phyloP scores from a whole-genome alignment of 2,113 vertebrate species.

The Sinosuthora webbiana region DNA sequence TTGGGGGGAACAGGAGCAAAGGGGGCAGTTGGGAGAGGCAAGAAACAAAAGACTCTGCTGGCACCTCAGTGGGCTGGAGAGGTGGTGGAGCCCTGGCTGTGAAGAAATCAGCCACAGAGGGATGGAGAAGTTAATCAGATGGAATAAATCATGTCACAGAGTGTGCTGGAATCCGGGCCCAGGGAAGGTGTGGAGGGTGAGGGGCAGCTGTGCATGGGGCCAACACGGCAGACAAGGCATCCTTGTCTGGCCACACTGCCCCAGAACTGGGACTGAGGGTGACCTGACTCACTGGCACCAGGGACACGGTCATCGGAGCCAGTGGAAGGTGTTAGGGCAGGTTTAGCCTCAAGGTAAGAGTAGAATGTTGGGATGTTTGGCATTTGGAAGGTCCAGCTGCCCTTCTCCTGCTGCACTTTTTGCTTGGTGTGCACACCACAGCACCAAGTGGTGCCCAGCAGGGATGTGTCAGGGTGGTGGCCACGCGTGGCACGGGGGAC shows the following conservation, averaged over 20 bases:
- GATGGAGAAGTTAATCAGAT: background rate
- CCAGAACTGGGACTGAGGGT: background rate
- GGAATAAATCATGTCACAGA: fast-evolving
- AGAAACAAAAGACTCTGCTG: background rate
- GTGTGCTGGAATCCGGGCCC: background rate
- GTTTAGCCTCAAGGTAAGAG: background rate
- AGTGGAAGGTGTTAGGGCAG: background rate
- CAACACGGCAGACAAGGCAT: fast-evolving
- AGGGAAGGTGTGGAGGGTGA: background rate
- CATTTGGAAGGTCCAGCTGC: background rate
- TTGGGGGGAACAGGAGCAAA: background rate
- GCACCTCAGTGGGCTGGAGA: background rate
- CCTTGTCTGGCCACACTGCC: background rate
- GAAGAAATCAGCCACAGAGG: background rate
- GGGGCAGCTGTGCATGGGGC: background rate
- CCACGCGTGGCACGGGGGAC: fast-evolving
- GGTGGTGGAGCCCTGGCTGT: fast-evolving
- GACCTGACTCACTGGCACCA: background rate
- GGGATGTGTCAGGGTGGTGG: fast-evolving
- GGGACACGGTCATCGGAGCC: background rate
- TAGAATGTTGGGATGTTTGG: fast-evolving
- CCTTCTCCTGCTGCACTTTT: background rate
- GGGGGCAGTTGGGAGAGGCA: background rate
- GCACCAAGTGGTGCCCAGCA: fast-evolving
- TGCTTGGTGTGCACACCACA: background rate